Base-by-base conservation (phyloP, 1,140 invertebrate species). In the Hylaeus volcanicus region DNA sequence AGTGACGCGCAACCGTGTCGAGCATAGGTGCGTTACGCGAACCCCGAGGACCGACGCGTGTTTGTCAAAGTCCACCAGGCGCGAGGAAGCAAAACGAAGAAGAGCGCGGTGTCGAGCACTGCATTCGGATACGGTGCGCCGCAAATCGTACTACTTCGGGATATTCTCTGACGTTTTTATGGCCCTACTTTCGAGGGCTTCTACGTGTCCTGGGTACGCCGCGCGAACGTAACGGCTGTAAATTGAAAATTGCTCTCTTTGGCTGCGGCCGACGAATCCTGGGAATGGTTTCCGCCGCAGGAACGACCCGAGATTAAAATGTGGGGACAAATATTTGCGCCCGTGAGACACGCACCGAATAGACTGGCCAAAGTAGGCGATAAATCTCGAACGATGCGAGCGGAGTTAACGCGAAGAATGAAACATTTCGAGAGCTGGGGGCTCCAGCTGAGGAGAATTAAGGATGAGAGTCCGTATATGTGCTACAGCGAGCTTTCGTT, bases 161-260 rank as follows among this genome's bases (percentile, higher is more conserved):
- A 82, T 83, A 79, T 81, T 70, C 74, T 37, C 51, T 76, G 86
- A 88, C 86, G 73, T 85, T 88, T 88, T 88, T 88, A 87, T 79
- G 74, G 83, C 60, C 76, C 61, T 63, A 65, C 74, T 74, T 73
- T 79, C 76, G 63, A 69, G 53, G 41, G 72, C 56, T 63, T 58
- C 72, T 74, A 79, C 84, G 85, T 80, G 72, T 73, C 63, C 64
- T 60, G 84, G 70, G 60, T 71, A 69, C 81, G 61, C 64, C 63
- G 26, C 74, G 53, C 69, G 69, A 60, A 61, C 64, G 77, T 48
- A 74, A 75, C 68, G 72, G 85, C 51, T 80, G 85, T 86, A 83
- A 86, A 86, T 86, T 74, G 77, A 79, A 79, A 79, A 79, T 79
- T 74, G 77, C 77, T 74, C 77, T 74, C 61, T 79, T 79, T 79